Evolutionary conservation across 2,888 invertebrate genomes (phyloP).

Genomic region (Drosophila pseudotalamancana): DNA sequence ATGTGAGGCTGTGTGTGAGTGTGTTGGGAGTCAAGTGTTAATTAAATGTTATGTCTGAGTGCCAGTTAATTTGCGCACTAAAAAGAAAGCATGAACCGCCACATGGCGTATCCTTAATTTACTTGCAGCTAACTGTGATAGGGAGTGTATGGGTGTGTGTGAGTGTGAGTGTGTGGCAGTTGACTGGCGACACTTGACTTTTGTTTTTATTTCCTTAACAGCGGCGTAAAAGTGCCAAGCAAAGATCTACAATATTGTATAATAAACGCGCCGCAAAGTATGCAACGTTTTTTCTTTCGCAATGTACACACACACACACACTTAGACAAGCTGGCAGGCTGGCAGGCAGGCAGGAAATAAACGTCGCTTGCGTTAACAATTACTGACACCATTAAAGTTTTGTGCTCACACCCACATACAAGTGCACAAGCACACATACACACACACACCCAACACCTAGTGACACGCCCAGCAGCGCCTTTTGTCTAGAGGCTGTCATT

Average conservation of each 20-base stretch:
- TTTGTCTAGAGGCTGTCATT: constrained; percentile 65
- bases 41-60: constrained; percentile 62
- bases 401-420: constrained; percentile 41
- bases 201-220: constrained; percentile 68
- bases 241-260: constrained; percentile 62
- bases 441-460: constrained; percentile 7
- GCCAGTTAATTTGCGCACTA: constrained; percentile 61
- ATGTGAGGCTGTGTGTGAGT: constrained; percentile 7
- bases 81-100: constrained; percentile 31
- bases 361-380: constrained; percentile 80
- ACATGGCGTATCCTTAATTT: constrained; percentile 70
- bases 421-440: no score
- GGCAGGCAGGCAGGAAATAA: constrained; percentile 64
- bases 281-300: constrained; percentile 48
- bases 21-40: constrained; percentile 59
- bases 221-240: constrained; percentile 69
- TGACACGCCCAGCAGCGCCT: constrained; percentile 27
- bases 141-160: background rate
- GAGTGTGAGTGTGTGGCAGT: constrained; percentile 24
- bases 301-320: constrained; percentile 12
- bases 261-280: constrained; percentile 73
- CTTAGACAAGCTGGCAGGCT: constrained; percentile 21
- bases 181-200: constrained; percentile 69
- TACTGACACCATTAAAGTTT: constrained; percentile 81
- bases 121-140: constrained; percentile 37